Evolutionary conservation across 2,888 invertebrate genomes (phyloP), one percentile per base, ranked within the genome.

Genomic region (Malthinus seriepunctatus): DNA sequence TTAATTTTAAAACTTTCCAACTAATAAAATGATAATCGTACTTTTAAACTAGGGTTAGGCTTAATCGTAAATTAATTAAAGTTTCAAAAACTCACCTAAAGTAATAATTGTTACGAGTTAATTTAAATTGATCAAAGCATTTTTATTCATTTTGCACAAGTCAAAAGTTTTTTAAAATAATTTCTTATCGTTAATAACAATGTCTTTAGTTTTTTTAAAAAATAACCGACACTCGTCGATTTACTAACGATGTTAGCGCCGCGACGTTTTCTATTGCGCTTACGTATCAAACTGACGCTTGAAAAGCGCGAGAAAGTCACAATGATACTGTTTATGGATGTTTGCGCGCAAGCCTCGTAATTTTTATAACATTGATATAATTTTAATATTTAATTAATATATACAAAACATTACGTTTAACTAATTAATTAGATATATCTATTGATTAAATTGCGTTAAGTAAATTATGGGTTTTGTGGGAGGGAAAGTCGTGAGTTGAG

Each of bases 331-430:
- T 59, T 54, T 53, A 47, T 32, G 46, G 46, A 34, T 53, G 54
- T 54, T 51, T 59, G 50, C 59, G 59, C 59, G 54, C 59, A 59
- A 50, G 59, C 59, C 54, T 57, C 37, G 34, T 42, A 34, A 23
- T 50, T 50, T 15, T 32, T 52, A 45, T 39, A 32, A 10, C 45
- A 34, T 42, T 42, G n/a, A 23, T 15, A 42, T 38, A 42, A n/a
- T n/a, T 14, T 42, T 42, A 42, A 14, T 42, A 42, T 42, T 15
- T 14, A 15, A 42, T 42, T 42, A 42, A 15, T 15, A 5, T 2
- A 23, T 23, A 23, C 2, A 23, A 3, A 23, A 23, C 5, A 5
- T 23, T 23, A 23, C 3, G 5, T 23, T 23, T 23, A 23, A 23
- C 23, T 23, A 23, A 23, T 23, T 23, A 23, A 23, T 23, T 23